These are phyloP conservation scores for Ascidia mentula DNA, from an alignment of 23 tunicate species.

Conservation along the genomic window DNA sequence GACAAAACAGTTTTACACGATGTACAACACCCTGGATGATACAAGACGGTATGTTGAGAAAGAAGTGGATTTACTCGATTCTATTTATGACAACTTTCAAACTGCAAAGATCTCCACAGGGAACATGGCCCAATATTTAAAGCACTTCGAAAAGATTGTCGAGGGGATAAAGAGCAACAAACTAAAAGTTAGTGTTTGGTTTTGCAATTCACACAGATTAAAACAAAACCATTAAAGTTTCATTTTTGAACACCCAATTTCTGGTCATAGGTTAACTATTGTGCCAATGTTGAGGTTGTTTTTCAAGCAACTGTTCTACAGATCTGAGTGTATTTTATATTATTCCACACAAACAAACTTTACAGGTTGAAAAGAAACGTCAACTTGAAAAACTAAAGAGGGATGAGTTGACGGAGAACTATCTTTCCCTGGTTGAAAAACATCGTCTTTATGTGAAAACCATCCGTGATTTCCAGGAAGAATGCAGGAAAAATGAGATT, in stretches of 20 bases:
- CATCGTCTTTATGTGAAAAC: constrained; percentile 90
- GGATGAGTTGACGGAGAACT: constrained; percentile 60
- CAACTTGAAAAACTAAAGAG: constrained; percentile 70
- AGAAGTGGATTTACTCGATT: constrained; percentile 84
- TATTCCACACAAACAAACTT: no score
- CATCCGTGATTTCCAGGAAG: constrained; percentile 84
- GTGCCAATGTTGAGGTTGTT: no score
- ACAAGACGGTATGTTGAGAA: constrained; percentile 61
- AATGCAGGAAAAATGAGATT: constrained; percentile 91
- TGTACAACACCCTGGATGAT: constrained; percentile 92
- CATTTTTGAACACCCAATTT: no score
- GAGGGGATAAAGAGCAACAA: constrained; percentile 86
- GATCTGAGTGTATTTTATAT: no score
- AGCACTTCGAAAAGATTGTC: constrained; percentile 88
- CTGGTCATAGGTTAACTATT: no score
- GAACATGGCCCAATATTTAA: constrained; percentile 73
- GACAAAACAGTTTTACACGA: constrained; percentile 92
- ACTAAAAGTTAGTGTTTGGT: constrained; percentile 72
- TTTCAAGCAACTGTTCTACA: no score
- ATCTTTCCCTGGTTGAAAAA: constrained; percentile 71
- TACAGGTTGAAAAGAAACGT: constrained; percentile 81
- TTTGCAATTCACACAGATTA: no score
- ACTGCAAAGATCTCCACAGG: constrained; percentile 42
- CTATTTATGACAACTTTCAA: constrained; percentile 86
- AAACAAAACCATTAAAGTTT: no score